phyloP scores from a whole-genome alignment of 2,797 vertebrate genomes.

The Smutsia temminckii region DNA sequence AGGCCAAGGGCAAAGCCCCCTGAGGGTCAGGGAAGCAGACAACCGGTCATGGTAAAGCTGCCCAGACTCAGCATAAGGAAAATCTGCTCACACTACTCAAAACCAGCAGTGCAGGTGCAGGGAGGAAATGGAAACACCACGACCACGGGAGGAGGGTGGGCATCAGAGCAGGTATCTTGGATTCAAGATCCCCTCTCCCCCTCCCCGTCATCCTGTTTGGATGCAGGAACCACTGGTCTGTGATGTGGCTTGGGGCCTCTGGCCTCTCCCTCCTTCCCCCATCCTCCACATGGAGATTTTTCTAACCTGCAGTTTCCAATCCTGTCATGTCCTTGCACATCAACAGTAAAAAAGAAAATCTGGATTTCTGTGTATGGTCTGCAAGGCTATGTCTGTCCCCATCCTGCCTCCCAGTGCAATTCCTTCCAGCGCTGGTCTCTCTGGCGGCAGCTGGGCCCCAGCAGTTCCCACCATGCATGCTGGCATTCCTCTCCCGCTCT shows the following conservation, averaged over 20 bases:
- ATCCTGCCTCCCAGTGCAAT: not conserved
- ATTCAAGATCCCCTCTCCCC: not conserved
- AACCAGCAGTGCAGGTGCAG: not conserved
- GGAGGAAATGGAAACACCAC: not conserved
- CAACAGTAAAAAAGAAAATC: not conserved
- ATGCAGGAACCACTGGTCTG: not conserved
- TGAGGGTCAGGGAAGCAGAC: not conserved
- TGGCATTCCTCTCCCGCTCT: not conserved
- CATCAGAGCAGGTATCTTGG: not conserved
- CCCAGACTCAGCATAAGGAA: not conserved
- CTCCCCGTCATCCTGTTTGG: not conserved
- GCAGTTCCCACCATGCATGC: constrained; percentile 50
- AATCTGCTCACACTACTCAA: not conserved
- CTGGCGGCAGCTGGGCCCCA: not conserved
- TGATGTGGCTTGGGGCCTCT: not conserved
- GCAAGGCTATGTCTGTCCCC: not conserved
- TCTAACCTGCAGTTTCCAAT: not conserved
- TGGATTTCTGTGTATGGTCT: not conserved
- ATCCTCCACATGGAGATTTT: not conserved
- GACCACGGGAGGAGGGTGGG: fast-evolving
- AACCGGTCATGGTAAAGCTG: fast-evolving
- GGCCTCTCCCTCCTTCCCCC: not conserved
- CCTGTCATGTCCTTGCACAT: not conserved
- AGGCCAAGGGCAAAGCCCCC: not conserved
- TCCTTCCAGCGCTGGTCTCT: not conserved